Base-by-base conservation (phyloP, 2,888 invertebrate species). In the Hydraecia micacea region DNA sequence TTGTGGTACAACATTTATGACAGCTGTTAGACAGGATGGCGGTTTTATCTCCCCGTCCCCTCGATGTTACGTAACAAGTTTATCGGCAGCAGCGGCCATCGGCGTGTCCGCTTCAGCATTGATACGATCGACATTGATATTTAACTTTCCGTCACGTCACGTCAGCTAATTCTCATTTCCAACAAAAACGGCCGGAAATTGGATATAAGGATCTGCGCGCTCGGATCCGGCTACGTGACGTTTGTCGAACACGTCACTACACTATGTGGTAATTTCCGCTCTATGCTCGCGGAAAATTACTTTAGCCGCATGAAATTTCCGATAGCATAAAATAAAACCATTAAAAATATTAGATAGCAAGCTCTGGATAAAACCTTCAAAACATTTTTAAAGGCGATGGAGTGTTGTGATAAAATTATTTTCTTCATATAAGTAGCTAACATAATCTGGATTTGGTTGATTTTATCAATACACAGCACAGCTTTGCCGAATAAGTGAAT, bases 211-310 rank as follows among this genome's bases (percentile, higher is more conserved):
- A 96, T 96, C 96, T 96, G 94, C 94, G 94, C 94, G 94, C 93
- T 91, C 91, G 94, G 95, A 94, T 95, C 95, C 96, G 96, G 95
- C 95, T 96, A 96, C 96, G 96, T 96, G 96, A 96, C 96, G 96
- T 96, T 96, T 96, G 96, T 96, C 96, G 95, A 96, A 96, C 96
- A 96, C 95, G 96, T 96, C 96, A 96, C 95, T 94, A 95, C 95
- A 96, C 96, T 96, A 96, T 97, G 96, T 95, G 95, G 96, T 97
- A 97, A 97, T 97, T 96, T 97, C 96, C 96, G 96, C 93, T 95
- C 94, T 90, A 92, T 93, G 95, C 95, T 95, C 94, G 96, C 93
- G 96, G 95, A 96, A 97, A 96, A 97, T 97, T 97, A 96, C 96
- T 97, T 96, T 95, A 95, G 95, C 96, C 95, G 93, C 95, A 95